Percentiles rank a stretch among this genome's conserved stretches.
Evolutionary conservation across 2,113 vertebrate species (phyloP).

Genomic region (Rhynchopsitta pachyrhyncha): DNA sequence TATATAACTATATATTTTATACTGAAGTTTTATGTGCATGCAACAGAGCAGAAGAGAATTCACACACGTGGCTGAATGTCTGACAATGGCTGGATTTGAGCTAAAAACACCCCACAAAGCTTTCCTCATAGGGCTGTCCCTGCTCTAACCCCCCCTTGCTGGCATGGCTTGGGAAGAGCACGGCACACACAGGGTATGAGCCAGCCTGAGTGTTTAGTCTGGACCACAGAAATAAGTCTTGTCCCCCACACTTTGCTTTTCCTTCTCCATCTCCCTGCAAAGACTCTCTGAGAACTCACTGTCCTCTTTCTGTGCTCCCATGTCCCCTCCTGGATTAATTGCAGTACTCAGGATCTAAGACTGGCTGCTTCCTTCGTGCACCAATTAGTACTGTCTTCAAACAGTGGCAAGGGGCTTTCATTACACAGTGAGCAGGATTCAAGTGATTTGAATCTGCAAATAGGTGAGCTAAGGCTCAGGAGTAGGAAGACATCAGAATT

Average conservation of each 20-base stretch:
- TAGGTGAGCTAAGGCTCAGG: background rate
- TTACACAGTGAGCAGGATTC: background rate
- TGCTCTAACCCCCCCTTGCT: background rate
- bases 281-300: background rate
- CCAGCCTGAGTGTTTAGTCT: background rate
- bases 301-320: background rate
- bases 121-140: background rate
- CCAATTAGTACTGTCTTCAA: background rate
- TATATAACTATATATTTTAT: slow-evolving; percentile 58
- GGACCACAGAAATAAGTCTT: background rate
- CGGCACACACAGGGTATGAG: background rate
- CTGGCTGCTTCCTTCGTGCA: background rate
- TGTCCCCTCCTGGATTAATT: background rate
- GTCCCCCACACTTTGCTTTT: background rate
- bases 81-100: background rate
- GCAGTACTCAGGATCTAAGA: background rate
- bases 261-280: background rate
- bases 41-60: background rate
- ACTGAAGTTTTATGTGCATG: slow-evolving; percentile 41
- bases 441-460: background rate
- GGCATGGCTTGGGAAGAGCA: background rate
- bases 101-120: background rate
- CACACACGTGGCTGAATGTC: background rate
- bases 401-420: background rate
- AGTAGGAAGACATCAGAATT: background rate